These are phyloP conservation scores for Andrena hattorfiana DNA, from an alignment of 2,888 invertebrate genomes.

Conservation along the genomic window DNA sequence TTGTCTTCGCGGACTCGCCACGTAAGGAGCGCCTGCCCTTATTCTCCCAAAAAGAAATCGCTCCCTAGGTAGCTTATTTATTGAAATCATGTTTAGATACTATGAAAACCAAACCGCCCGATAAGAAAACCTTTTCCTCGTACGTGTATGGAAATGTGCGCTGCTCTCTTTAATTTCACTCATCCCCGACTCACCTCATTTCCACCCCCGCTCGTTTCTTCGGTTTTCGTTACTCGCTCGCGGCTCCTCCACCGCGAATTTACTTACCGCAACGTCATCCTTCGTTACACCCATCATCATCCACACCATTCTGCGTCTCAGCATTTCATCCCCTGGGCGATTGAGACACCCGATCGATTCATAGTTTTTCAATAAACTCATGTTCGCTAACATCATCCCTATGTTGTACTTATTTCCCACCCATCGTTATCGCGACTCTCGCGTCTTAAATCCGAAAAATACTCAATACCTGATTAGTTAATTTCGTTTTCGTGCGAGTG, in stretches of 20 bases:
- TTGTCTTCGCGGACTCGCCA: conserved; percentile 76
- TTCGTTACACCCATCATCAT: neutral
- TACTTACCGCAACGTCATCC: conserved; percentile 10
- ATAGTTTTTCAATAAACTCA: neutral
- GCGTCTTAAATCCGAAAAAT: conserved; percentile 70
- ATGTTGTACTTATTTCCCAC: conserved; percentile 38
- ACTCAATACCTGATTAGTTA: conserved; percentile 76
- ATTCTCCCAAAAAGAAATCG: conserved; percentile 75
- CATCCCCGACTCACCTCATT: conserved; percentile 27
- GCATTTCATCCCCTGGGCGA: neutral
- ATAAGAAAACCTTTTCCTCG: conserved; percentile 57
- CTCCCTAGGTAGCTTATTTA: conserved; percentile 84
- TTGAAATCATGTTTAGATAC: conserved; percentile 82
- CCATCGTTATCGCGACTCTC: conserved; percentile 57
- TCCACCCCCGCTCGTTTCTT: neutral
- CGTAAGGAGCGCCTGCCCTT: conserved; percentile 78
- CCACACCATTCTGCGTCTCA: neutral
- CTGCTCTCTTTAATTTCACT: conserved; percentile 67
- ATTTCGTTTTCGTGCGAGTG: conserved; percentile 63
- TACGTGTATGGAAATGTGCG: conserved; percentile 68
- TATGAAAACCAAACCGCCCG: conserved; percentile 68
- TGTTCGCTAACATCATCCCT: conserved; percentile 9
- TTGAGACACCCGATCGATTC: too few relatives aligned
- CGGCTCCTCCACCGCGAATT: neutral
- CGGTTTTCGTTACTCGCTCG: neutral